Base-by-base conservation (phyloP, 2,113 vertebrate species). In the Oreamnos americanus region DNA sequence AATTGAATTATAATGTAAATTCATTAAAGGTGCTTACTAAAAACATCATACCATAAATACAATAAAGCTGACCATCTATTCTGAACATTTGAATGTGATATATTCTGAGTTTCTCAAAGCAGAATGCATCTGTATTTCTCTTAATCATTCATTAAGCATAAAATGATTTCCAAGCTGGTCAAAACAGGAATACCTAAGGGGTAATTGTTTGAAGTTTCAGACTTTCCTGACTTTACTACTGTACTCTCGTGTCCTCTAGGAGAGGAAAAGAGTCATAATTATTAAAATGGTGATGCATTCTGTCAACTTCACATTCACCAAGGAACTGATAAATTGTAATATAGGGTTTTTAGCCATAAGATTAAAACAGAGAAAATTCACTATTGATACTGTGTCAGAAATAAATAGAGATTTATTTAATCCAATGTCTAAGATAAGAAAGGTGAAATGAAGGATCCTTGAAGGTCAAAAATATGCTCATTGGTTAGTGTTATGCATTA, bases 121-220 rank as follows among this genome's bases (percentile, higher is more conserved):
- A 83, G 49, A 78, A 57, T 45, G 62, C 94, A 91, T 96, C 87
- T 93, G 78, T 89, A 78, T 95, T 96, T 95, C 16, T 84, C 81
- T 97, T 91, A 97, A 93, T 92, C 86, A 95, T 98, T 97, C 43
- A 97, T 96, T 97, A 91, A 83, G 15, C 78, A 1, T 85, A 91
- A 81, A 96, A 93, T 89, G 3, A 95, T 82, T 94, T 71, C 71
- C 62, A 26, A 86, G 36, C 89, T 93, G 14, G 23, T 87, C 33
- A 93, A 84, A 97, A 96, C 94, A 98, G 98, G 95, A 98, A 96
- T 71, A 92, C 79, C 90, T 97, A 62, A 36, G 39, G 94, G 95
- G 87, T 81, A 83, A 79, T 6, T 96, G 83, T 96, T 97, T 97
- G 96, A 98, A 96, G 92, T 94, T 97, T 82, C 30, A 91, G 49